Evolutionary conservation across 2,888 invertebrate genomes (phyloP).

Genomic region (Tipula lateralis): DNA sequence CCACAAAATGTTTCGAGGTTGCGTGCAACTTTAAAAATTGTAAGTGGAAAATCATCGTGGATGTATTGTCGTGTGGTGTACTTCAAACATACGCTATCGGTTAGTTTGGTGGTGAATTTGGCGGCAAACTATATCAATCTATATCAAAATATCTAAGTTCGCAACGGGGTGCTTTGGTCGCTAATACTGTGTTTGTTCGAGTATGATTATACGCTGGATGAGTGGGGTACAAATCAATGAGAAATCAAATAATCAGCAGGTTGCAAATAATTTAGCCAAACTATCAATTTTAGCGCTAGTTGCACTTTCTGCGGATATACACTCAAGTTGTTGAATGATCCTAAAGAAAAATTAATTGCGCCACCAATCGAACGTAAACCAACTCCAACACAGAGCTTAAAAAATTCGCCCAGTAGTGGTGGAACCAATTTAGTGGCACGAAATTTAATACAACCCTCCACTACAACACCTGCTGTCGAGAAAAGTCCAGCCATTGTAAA

Average conservation of each 20-base stretch:
- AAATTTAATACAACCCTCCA: conserved; percentile 38
- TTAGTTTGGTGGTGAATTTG: conserved; percentile 83
- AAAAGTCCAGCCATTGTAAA: conserved; percentile 36
- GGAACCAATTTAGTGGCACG: conserved; percentile 30
- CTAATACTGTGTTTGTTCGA: conserved; percentile 83
- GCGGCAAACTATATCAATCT: conserved; percentile 74
- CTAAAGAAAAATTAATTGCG: conserved; percentile 37
- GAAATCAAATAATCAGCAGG: conserved; percentile 84
- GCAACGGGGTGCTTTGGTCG: conserved; percentile 88
- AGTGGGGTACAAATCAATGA: conserved; percentile 85
- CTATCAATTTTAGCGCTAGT: conserved; percentile 80
- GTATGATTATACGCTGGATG: conserved; percentile 95
- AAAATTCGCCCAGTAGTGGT: conserved; percentile 33
- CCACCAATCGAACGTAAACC: conserved; percentile 33
- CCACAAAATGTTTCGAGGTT: conserved; percentile 90
- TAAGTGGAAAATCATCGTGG: conserved; percentile 76
- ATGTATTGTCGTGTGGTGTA: conserved; percentile 80
- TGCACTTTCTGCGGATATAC: conserved; percentile 72
- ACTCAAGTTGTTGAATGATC: conserved; percentile 37
- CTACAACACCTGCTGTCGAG: conserved; percentile 45
- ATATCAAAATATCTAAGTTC: conserved; percentile 76
- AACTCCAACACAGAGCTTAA: conserved; percentile 33
- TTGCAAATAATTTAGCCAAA: conserved; percentile 88
- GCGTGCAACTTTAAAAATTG: conserved; percentile 91
- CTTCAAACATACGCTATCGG: conserved; percentile 86